Conservation (phyloP, 2,888 invertebrate species). For the Ophraella communa region DNA sequence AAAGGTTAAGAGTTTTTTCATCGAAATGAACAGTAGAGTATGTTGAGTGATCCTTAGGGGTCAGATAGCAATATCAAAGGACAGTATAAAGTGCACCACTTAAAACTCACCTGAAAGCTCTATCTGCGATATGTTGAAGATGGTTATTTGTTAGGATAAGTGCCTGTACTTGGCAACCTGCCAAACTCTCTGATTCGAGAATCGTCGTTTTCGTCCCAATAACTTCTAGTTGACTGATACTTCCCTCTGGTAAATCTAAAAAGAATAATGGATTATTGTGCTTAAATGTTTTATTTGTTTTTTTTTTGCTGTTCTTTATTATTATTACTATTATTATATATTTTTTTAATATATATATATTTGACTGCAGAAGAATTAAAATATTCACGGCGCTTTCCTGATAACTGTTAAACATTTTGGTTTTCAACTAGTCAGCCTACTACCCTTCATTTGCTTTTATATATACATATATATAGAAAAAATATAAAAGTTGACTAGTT, state of each 20-base stretch:
- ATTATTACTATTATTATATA: no score
- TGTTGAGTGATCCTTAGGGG: neutral
- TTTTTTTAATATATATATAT: no score
- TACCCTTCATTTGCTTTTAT: no score
- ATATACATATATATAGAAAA: no score
- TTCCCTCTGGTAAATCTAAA: slow-evolving; percentile 81
- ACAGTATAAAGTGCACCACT: neutral
- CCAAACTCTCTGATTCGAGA: slow-evolving; percentile 81
- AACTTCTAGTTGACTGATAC: slow-evolving; percentile 82
- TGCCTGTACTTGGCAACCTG: slow-evolving; percentile 77
- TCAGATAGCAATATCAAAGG: slow-evolving; percentile 8
- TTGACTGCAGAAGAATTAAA: no score
- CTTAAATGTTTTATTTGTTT: neutral
- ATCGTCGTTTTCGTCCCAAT: slow-evolving; percentile 81
- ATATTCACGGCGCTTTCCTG: no score
- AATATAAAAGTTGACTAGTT: no score
- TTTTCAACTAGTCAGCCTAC: no score
- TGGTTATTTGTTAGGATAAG: slow-evolving; percentile 84
- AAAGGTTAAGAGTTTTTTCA: neutral
- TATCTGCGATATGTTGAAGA: slow-evolving; percentile 78
- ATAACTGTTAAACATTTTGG: no score
- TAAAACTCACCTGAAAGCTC: slow-evolving; percentile 74
- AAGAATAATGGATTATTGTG: slow-evolving; percentile 47
- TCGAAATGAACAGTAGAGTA: neutral
- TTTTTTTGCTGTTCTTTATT: neutral